A percentile compares a stretch with the other conserved stretches of the same genome.
Evolutionary conservation across 64 coral and sea anemone genomes (phyloP).

Genomic region (Pocillopora verrucosa): DNA sequence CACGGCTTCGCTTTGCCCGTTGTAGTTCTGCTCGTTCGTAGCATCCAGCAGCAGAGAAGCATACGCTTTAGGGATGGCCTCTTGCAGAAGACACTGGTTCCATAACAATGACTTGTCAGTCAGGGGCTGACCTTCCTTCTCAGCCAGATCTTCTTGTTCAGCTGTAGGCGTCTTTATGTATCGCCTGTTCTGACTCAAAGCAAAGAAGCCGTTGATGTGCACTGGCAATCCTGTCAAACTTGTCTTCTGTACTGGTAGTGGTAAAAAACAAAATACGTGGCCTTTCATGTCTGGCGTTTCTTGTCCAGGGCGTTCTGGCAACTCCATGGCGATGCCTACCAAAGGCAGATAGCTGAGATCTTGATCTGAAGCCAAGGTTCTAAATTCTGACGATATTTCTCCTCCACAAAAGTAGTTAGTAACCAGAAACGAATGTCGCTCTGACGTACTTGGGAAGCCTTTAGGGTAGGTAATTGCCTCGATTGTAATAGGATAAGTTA

Average conservation of each 20-base stretch:
- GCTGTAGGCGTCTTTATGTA: slow-evolving; percentile 84
- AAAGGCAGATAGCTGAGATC: slow-evolving; percentile 78
- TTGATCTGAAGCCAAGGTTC: slow-evolving; percentile 47
- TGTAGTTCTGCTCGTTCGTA: neutral
- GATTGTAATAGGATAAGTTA: slow-evolving; percentile 62
- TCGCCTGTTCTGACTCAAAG: slow-evolving; percentile 87
- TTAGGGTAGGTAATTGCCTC: slow-evolving; percentile 4
- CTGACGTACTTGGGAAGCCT: neutral
- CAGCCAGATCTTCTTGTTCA: slow-evolving; percentile 62
- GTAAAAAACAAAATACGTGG: slow-evolving; percentile 89
- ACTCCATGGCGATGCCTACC: slow-evolving; percentile 63
- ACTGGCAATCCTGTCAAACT: slow-evolving; percentile 88
- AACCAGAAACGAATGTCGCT: slow-evolving; percentile 56
- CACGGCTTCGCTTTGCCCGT: neutral
- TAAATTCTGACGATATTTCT: slow-evolving; percentile 39
- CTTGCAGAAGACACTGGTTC: slow-evolving; percentile 73
- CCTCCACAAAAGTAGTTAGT: slow-evolving; percentile 66
- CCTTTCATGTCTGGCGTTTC: neutral
- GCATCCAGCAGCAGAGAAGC: slow-evolving; percentile 42
- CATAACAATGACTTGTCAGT: slow-evolving; percentile 79
- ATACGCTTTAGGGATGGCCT: slow-evolving; percentile 74
- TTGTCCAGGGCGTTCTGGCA: neutral
- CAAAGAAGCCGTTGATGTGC: slow-evolving; percentile 96
- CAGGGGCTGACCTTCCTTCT: slow-evolving; percentile 8
- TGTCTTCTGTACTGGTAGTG: slow-evolving; percentile 76